A percentile compares a stretch with the other conserved stretches of the same genome.
These are phyloP conservation scores for Chloroceryle inda DNA, from an alignment of 2,797 vertebrate genomes.

Conservation along the genomic window DNA sequence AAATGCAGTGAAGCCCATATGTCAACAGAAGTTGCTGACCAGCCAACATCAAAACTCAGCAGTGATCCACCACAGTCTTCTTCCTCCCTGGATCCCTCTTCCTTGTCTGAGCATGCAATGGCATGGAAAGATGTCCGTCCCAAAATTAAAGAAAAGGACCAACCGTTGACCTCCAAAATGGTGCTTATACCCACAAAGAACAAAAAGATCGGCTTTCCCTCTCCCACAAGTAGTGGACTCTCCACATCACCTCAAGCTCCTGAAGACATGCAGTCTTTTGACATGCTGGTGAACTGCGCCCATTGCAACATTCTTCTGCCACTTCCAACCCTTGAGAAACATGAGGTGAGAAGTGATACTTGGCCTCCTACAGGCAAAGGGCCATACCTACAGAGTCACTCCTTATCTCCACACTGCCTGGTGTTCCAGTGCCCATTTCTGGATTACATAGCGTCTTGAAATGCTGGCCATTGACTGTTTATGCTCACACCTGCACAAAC, in stretches of 20 bases:
- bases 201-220: background rate
- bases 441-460: background rate
- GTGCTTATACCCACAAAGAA: background rate
- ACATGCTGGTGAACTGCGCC: conserved; percentile 39
- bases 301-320: conserved; percentile 69
- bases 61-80: background rate
- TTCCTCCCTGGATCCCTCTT: background rate
- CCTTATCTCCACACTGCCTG: background rate
- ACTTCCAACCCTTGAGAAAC: conserved; percentile 29
- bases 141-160: conserved; percentile 13
- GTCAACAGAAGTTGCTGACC: background rate
- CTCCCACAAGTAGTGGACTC: background rate
- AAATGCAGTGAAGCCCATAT: background rate
- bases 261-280: background rate
- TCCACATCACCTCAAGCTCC: background rate
- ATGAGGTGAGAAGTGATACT: conserved; percentile 51
- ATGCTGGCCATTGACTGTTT: background rate
- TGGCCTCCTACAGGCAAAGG: background rate
- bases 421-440: background rate
- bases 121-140: conserved; percentile 37
- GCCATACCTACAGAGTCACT: background rate
- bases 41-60: background rate
- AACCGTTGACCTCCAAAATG: background rate
- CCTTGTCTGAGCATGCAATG: background rate
- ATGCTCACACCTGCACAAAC: background rate